These are phyloP conservation scores for Proterorhinus semilunaris DNA, from an alignment of 2,113 vertebrate genomes.

Conservation along the genomic window DNA sequence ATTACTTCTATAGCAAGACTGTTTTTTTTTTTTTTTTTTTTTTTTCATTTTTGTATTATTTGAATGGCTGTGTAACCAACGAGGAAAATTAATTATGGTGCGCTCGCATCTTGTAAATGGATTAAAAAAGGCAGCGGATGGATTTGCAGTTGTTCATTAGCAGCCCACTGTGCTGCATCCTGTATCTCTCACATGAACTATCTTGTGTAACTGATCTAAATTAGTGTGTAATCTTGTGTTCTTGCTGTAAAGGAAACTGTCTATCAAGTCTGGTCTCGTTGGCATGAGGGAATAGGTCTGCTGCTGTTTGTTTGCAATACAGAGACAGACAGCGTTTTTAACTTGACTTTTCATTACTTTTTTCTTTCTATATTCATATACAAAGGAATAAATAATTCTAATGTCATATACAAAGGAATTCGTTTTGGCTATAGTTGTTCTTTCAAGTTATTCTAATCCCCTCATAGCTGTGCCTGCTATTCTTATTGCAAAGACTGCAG, in stretches of 20 bases:
- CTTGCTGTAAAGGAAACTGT: constrained; percentile 72
- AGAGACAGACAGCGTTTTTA: constrained; percentile 35
- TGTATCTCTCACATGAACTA: constrained; percentile 64
- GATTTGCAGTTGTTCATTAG: constrained; percentile 64
- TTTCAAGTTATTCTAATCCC: constrained; percentile 1
- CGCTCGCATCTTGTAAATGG: constrained; percentile 73
- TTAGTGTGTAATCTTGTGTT: constrained; percentile 60
- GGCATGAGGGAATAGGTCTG: constrained; percentile 20
- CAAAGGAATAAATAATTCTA: too few species aligned
- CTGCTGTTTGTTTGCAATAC: constrained; percentile 28
- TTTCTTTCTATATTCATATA: constrained; percentile 17
- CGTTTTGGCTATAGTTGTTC: constrained; percentile 7
- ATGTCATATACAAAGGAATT: neutral
- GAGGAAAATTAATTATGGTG: constrained; percentile 59
- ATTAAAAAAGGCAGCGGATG: constrained; percentile 52
- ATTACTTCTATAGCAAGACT: constrained; percentile 35
- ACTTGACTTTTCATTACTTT: constrained; percentile 29
- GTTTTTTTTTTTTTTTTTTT: too few species aligned
- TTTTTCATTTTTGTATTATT: constrained; percentile 33
- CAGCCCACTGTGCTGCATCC: constrained; percentile 32
- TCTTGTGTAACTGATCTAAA: constrained; percentile 62
- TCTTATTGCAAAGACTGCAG: neutral
- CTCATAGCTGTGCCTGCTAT: constrained; percentile 6
- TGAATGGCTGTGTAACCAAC: constrained; percentile 36
- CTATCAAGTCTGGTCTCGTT: constrained; percentile 59